These are phyloP conservation scores for Jacana jacana DNA, from an alignment of 2,113 vertebrate species.

Conservation along the genomic window DNA sequence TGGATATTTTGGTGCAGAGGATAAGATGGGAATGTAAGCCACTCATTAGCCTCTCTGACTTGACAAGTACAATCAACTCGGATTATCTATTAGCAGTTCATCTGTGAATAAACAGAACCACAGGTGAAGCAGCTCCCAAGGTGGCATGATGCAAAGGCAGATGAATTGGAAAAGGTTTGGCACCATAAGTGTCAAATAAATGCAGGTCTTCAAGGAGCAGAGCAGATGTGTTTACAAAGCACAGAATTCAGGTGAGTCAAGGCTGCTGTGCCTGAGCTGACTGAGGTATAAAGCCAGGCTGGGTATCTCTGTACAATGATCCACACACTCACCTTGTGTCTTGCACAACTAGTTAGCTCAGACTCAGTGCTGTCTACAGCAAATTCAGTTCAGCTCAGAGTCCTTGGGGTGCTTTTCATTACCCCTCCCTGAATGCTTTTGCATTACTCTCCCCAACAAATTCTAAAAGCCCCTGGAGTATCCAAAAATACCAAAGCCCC, in stretches of 20 bases:
- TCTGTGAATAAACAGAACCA: not conserved
- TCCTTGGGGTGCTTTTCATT: not conserved
- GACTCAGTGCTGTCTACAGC: not conserved
- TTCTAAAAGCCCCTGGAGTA: not conserved
- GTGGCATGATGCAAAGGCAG: not conserved
- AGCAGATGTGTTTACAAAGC: not conserved
- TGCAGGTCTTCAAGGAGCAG: not conserved
- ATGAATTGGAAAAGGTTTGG: not conserved
- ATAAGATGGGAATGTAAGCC: not conserved
- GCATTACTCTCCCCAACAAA: not conserved
- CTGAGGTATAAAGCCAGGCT: not conserved
- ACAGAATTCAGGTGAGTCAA: not conserved
- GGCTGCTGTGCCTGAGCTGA: not conserved
- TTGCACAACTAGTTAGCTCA: not conserved
- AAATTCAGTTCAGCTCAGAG: not conserved
- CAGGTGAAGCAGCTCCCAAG: not conserved
- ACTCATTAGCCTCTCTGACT: not conserved
- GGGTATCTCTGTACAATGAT: not conserved
- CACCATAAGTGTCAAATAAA: not conserved
- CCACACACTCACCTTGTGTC: not conserved
- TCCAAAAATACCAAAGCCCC: not conserved
- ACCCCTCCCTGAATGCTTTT: not conserved
- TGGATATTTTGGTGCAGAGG: not conserved
- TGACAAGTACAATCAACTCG: not conserved
- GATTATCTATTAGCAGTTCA: not conserved